phyloP scores from a whole-genome alignment of 2,113 vertebrate genomes.

The Charina bottae region DNA sequence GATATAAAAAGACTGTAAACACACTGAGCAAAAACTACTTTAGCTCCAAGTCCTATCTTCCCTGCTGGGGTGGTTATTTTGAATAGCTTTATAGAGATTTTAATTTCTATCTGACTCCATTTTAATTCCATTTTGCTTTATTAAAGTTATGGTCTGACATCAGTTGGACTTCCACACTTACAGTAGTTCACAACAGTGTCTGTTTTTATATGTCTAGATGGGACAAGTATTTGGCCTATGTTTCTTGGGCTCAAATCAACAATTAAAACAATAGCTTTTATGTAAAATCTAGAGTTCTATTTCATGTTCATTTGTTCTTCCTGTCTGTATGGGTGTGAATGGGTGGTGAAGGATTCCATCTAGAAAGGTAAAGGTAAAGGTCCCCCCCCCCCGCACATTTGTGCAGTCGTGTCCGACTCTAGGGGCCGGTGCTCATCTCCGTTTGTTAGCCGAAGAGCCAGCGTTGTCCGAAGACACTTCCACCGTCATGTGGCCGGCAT shows the following conservation, averaged over 20 bases:
- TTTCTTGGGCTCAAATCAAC: background rate
- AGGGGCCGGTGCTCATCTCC: no score
- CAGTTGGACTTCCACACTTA: background rate
- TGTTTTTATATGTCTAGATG: background rate
- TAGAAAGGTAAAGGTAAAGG: no score
- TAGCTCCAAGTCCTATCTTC: background rate
- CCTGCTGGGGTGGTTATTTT: background rate
- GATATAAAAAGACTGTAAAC: background rate
- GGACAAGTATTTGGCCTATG: background rate
- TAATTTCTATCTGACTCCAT: background rate
- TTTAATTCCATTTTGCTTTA: background rate
- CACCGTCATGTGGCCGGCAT: no score
- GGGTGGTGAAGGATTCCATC: background rate
- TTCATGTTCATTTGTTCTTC: background rate
- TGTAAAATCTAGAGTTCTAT: background rate
- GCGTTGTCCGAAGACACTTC: no score
- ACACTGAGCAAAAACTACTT: background rate
- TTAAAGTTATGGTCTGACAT: background rate
- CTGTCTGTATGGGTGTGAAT: background rate
- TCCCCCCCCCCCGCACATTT: no score
- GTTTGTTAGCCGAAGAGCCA: no score
- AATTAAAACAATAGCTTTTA: background rate
- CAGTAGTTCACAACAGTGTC: no score
- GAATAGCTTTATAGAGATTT: background rate
- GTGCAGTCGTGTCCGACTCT: no score